phyloP scores from a whole-genome alignment of 2,797 vertebrate species.

The Percopsis omiscomaycus region DNA sequence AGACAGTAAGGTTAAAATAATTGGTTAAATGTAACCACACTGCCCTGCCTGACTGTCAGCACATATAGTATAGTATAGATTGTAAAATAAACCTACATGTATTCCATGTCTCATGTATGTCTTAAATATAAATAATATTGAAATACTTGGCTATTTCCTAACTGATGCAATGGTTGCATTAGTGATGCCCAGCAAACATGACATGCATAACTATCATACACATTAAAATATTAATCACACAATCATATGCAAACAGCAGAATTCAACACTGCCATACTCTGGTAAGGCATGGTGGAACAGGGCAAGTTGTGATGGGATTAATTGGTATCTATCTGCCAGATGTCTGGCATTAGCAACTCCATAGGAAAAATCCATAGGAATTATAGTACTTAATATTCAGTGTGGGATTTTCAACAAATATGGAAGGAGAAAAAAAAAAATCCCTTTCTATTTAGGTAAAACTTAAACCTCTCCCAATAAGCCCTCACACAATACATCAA shows the following conservation, averaged over 20 bases:
- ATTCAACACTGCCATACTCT: slow-evolving; percentile 49
- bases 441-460: slow-evolving; percentile 49
- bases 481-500: slow-evolving; percentile 41
- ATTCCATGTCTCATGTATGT: slow-evolving; percentile 32
- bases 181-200: slow-evolving; percentile 35
- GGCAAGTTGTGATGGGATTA: slow-evolving; percentile 44
- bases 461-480: slow-evolving; percentile 34
- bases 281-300: slow-evolving; percentile 74
- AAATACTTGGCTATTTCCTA: slow-evolving; percentile 41
- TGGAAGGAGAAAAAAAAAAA: slow-evolving; percentile 28
- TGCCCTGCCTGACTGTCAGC: neutral
- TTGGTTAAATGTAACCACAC: neutral
- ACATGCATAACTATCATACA: slow-evolving; percentile 26
- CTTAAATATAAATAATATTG: slow-evolving; percentile 6
- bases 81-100: slow-evolving; percentile 24
- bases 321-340: slow-evolving; percentile 51
- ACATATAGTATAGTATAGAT: slow-evolving; percentile 14
- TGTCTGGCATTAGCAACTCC: slow-evolving; percentile 52
- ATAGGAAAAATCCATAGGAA: slow-evolving; percentile 4
- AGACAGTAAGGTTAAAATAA: slow-evolving; percentile 16
- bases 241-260: slow-evolving; percentile 55
- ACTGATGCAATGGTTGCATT: slow-evolving; percentile 28
- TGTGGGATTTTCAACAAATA: slow-evolving; percentile 41
- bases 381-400: slow-evolving; percentile 33
- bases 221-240: slow-evolving; percentile 27